Evolutionary conservation across 2,113 vertebrate genomes (phyloP).

Genomic region (Hassar affinis): DNA sequence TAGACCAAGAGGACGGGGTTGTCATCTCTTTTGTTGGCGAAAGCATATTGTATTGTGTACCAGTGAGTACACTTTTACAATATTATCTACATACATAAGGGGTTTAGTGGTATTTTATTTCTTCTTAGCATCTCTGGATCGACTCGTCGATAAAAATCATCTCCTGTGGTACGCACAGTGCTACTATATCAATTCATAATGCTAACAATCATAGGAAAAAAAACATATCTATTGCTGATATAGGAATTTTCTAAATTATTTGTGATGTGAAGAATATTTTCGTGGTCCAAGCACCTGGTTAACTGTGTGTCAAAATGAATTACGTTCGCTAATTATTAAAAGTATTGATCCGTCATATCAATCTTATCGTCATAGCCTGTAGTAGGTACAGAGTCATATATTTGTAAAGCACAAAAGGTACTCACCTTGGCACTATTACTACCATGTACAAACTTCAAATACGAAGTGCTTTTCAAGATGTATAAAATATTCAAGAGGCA

Average conservation of each 20-base stretch:
- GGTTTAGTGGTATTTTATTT: neutral
- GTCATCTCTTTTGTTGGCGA: neutral
- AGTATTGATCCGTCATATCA: constrained; percentile 28
- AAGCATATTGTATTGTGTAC: neutral
- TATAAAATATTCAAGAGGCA: neutral
- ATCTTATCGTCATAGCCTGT: constrained; percentile 24
- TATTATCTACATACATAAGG: neutral
- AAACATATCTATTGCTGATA: constrained; percentile 20
- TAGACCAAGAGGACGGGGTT: neutral
- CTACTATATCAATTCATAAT: constrained; percentile 19
- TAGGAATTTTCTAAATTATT: constrained; percentile 36
- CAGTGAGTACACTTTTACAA: neutral
- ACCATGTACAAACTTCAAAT: constrained; percentile 56
- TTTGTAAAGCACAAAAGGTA: constrained; percentile 64
- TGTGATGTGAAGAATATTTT: constrained; percentile 32
- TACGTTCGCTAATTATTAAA: constrained; percentile 18
- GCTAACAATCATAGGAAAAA: constrained; percentile 21
- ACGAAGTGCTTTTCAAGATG: constrained; percentile 13
- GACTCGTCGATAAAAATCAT: neutral
- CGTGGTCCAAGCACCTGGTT: constrained; percentile 9
- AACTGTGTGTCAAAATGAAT: constrained; percentile 20
- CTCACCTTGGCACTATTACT: constrained; percentile 62
- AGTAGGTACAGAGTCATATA: constrained; percentile 59
- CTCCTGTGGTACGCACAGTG: constrained; percentile 38
- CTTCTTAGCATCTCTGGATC: neutral